A percentile compares a stretch with the other conserved stretches of the same genome.
These are phyloP conservation scores for Pharmacophagus antenor DNA, from an alignment of 2,888 invertebrate species.

Conservation along the genomic window DNA sequence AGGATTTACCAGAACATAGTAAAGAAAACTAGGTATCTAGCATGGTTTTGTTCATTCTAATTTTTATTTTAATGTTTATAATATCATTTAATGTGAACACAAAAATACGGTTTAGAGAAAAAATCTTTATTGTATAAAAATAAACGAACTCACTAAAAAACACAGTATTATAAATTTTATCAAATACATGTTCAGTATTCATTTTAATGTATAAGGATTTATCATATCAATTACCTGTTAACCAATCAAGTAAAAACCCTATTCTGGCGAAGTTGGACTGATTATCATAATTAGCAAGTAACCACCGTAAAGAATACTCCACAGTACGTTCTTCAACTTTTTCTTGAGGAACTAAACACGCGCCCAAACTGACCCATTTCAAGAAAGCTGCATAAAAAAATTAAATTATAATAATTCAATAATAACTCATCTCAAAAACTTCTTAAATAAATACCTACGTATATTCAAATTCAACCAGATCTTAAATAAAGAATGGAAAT, in stretches of 20 bases:
- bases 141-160: too few species aligned
- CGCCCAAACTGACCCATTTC: slow-evolving; percentile 68
- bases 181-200: too few species aligned
- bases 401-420: slow-evolving; percentile 4
- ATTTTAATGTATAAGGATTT: not conserved
- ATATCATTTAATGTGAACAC: too few species aligned
- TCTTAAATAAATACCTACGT: slow-evolving; percentile 55
- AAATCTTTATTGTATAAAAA: too few species aligned
- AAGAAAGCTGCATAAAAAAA: slow-evolving; percentile 57
- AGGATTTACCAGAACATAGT: too few species aligned
- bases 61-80: too few species aligned
- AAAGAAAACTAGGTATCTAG: too few species aligned
- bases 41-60: too few species aligned
- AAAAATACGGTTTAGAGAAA: too few species aligned
- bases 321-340: slow-evolving; percentile 56
- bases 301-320: slow-evolving; percentile 65
- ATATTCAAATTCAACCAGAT: slow-evolving; percentile 74
- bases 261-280: slow-evolving; percentile 55
- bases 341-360: slow-evolving; percentile 64
- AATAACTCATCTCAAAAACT: not conserved
- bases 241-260: slow-evolving; percentile 67
- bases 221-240: slow-evolving; percentile 55
- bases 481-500: slow-evolving; percentile 69
- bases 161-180: too few species aligned
- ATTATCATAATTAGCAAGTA: slow-evolving; percentile 57